Percentiles rank a stretch among this genome's conserved stretches.
phyloP scores from a whole-genome alignment of 1,140 invertebrate species.

The Phocides pigmalion region DNA sequence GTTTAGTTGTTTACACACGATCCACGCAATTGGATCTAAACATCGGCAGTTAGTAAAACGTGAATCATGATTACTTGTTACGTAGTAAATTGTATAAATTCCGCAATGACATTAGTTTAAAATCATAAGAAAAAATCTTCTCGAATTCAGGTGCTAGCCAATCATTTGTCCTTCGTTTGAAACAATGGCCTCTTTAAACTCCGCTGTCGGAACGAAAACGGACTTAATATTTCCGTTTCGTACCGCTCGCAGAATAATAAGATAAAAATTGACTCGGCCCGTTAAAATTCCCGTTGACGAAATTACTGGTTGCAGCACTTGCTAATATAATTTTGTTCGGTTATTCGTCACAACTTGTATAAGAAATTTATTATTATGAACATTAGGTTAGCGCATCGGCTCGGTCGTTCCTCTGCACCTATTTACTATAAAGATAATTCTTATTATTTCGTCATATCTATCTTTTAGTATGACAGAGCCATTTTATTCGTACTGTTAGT shows the following conservation, averaged over 20 bases:
- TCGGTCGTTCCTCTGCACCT: too few relatives aligned
- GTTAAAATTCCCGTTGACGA: slow-evolving; percentile 58
- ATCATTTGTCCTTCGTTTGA: slow-evolving; percentile 3
- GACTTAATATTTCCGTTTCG: slow-evolving; percentile 58
- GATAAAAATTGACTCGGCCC: slow-evolving; percentile 43
- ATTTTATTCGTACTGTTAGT: too few relatives aligned
- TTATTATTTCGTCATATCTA: too few relatives aligned
- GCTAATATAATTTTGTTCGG: slow-evolving; percentile 1
- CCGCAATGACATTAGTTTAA: not conserved
- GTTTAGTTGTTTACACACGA: too few relatives aligned
- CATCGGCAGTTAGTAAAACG: too few relatives aligned
- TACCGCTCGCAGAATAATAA: slow-evolving; percentile 47
- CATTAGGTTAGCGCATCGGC: too few relatives aligned
- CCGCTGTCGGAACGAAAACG: slow-evolving; percentile 40
- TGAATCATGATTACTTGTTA: too few relatives aligned
- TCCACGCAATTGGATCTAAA: too few relatives aligned
- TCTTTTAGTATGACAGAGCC: too few relatives aligned
- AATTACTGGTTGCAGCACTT: slow-evolving; percentile 6
- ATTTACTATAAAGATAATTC: too few relatives aligned
- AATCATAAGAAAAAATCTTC: not conserved
- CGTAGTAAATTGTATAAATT: too few relatives aligned
- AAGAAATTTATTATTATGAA: not conserved
- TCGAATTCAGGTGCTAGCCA: slow-evolving; percentile 15
- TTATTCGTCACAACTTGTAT: not conserved
- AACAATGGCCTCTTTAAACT: slow-evolving; percentile 41